phyloP scores from a whole-genome alignment of 2,888 invertebrate genomes.

The Aphodius granarius region DNA sequence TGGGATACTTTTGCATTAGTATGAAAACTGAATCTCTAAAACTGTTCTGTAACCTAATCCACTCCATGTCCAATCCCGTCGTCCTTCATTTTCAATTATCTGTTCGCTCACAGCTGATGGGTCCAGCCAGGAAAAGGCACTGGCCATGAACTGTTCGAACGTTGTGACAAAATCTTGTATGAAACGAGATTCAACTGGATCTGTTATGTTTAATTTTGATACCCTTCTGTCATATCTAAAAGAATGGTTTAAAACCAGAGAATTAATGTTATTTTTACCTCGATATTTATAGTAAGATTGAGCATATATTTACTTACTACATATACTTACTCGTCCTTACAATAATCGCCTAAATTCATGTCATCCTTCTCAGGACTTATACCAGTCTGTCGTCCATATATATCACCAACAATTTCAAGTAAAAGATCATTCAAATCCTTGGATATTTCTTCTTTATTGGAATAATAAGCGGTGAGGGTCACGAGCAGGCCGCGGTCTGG shows the following conservation, averaged over 20 bases:
- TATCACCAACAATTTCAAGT: slow-evolving; percentile 25
- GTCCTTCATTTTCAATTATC: slow-evolving; percentile 72
- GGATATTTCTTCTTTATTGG: slow-evolving; percentile 19
- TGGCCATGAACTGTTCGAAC: slow-evolving; percentile 34
- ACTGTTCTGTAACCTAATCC: slow-evolving; percentile 65
- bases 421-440: slow-evolving; percentile 15
- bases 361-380: slow-evolving; percentile 20
- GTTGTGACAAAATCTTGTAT: slow-evolving; percentile 16
- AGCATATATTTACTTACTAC: too few relatives aligned
- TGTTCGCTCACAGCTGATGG: slow-evolving; percentile 67
- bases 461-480: slow-evolving; percentile 25
- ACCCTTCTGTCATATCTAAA: slow-evolving; percentile 33
- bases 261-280: too few relatives aligned
- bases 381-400: slow-evolving; percentile 28
- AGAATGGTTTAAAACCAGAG: too few relatives aligned
- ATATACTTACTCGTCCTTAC: slow-evolving; percentile 27
- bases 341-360: slow-evolving; percentile 29
- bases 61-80: slow-evolving; percentile 69
- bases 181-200: slow-evolving; percentile 29
- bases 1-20: slow-evolving; percentile 52
- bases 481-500: background rate
- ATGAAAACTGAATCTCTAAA: slow-evolving; percentile 64
- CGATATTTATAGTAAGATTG: too few relatives aligned
- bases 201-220: slow-evolving; percentile 27
- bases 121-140: slow-evolving; percentile 63